phyloP scores from a whole-genome alignment of 2,888 invertebrate species.

The Fragum sueziense region DNA sequence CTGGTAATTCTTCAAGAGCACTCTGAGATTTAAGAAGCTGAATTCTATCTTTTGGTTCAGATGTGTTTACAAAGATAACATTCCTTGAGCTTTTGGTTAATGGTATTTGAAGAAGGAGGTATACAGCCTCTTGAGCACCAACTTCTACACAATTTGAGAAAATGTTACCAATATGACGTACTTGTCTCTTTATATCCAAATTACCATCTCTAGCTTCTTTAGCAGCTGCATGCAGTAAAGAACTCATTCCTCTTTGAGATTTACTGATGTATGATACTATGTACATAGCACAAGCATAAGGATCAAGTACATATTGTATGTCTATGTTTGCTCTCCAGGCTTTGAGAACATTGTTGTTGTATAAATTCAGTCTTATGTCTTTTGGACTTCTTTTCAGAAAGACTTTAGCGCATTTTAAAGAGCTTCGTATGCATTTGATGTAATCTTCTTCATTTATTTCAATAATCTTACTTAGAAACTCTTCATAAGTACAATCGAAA shows the following conservation, averaged over 20 bases:
- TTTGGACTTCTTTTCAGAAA: conserved; percentile 48
- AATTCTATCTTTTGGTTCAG: conserved; percentile 45
- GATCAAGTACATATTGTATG: conserved; percentile 16
- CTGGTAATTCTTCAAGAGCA: conserved; percentile 42
- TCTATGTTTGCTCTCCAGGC: conserved; percentile 20
- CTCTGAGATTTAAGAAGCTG: conserved; percentile 46
- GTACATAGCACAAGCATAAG: conserved; percentile 12
- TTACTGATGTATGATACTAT: conserved; percentile 49
- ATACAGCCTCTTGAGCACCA: conserved; percentile 59
- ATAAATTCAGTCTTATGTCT: conserved; percentile 49
- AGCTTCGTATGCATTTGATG: conserved; percentile 35
- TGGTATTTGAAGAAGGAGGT: conserved; percentile 60
- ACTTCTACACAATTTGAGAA: conserved; percentile 56
- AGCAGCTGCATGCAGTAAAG: conserved; percentile 36
- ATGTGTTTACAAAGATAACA: conserved; percentile 59
- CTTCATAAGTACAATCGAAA: conserved; percentile 31
- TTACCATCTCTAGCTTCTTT: conserved; percentile 59
- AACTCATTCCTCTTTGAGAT: conserved; percentile 59
- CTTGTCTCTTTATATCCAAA: conserved; percentile 52
- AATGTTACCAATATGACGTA: conserved; percentile 56
- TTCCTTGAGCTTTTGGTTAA: conserved; percentile 50
- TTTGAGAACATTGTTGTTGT: conserved; percentile 21
- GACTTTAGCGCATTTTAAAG: conserved; percentile 42
- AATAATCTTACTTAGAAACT: conserved; percentile 30
- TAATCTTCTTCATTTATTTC: conserved; percentile 46